phyloP scores from a whole-genome alignment of 2,888 invertebrate genomes.

The Branchipolynoe longqiensis region DNA sequence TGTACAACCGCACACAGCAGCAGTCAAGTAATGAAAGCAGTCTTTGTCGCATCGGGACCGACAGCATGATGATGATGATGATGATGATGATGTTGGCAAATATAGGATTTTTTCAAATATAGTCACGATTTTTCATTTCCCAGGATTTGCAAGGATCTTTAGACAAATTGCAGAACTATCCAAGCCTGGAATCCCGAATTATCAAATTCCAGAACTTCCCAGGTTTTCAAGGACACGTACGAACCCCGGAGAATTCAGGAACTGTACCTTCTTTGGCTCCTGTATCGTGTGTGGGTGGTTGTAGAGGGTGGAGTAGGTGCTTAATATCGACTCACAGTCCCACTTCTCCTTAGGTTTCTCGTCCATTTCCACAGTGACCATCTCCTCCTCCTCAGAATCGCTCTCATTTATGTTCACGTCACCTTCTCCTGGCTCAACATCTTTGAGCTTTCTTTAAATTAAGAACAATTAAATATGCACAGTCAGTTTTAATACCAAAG shows the following conservation, averaged over 20 bases:
- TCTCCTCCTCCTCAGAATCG: conserved; percentile 72
- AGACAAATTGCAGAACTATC: not conserved
- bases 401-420: conserved; percentile 60
- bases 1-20: too few species aligned
- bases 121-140: too few species aligned
- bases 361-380: conserved; percentile 84
- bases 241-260: too few species aligned
- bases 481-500: too few species aligned
- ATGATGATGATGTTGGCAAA: too few species aligned
- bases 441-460: conserved; percentile 71
- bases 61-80: too few species aligned
- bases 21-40: too few species aligned
- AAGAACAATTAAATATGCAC: too few species aligned
- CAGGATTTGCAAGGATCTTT: not conserved
- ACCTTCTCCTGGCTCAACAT: conserved; percentile 72
- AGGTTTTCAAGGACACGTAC: too few species aligned
- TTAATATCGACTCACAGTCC: conserved; percentile 95
- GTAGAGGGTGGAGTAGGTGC: conserved; percentile 93
- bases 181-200: not conserved
- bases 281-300: conserved; percentile 90
- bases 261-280: conserved; percentile 73
- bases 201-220: too few species aligned
- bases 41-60: too few species aligned
- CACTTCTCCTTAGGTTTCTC: conserved; percentile 87
- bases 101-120: too few species aligned